phyloP scores from a whole-genome alignment of 2,797 vertebrate species.

The Galagoides demidoff region DNA sequence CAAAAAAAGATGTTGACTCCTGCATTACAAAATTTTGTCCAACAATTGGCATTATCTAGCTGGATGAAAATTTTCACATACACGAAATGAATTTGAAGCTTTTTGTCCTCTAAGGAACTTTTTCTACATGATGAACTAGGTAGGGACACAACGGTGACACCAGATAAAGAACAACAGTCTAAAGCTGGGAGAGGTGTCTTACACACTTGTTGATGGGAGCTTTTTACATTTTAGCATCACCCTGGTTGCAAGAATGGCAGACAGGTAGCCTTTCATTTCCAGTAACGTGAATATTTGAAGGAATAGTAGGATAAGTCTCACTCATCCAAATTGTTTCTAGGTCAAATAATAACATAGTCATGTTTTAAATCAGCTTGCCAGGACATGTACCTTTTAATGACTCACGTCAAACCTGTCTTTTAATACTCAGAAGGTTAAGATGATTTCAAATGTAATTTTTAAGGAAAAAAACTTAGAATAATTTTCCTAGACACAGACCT shows the following conservation, averaged over 20 bases:
- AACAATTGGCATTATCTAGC: neutral
- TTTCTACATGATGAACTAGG: neutral
- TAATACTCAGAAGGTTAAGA: conserved; percentile 26
- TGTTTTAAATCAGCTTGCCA: conserved; percentile 19
- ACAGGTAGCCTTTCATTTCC: conserved; percentile 21
- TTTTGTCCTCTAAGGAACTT: neutral
- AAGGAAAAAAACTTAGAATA: conserved; percentile 42
- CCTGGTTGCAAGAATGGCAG: neutral
- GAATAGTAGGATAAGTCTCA: neutral
- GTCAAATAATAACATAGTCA: neutral
- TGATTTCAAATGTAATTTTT: conserved; percentile 49
- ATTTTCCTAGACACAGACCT: conserved; percentile 45
- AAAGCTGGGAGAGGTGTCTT: neutral
- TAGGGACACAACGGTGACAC: neutral
- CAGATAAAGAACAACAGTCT: neutral
- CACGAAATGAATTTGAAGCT: neutral
- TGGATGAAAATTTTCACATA: neutral
- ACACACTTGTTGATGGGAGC: neutral
- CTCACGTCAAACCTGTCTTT: conserved; percentile 2
- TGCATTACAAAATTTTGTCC: neutral
- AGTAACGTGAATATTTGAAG: neutral
- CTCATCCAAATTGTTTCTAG: neutral
- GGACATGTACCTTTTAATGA: neutral
- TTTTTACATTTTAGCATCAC: neutral
- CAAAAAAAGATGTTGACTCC: neutral